phyloP scores from a whole-genome alignment of 2,113 vertebrate genomes.

The Corythaeola cristata region DNA sequence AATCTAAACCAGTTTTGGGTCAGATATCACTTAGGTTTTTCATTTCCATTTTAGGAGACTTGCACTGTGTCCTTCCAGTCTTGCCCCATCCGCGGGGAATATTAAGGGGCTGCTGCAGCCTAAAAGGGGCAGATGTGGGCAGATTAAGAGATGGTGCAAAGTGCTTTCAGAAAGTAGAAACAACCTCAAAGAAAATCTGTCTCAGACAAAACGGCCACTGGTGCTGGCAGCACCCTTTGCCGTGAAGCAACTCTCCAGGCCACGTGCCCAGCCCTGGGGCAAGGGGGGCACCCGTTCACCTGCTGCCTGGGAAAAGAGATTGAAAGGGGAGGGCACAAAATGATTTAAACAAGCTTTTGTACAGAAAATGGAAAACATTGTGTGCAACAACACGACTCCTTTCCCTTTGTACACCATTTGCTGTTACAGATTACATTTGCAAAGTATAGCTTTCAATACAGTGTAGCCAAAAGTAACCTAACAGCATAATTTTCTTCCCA shows the following conservation, averaged over 20 bases:
- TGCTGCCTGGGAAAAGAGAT: not conserved
- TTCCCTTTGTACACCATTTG: not conserved
- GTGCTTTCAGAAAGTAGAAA: slow-evolving; percentile 45
- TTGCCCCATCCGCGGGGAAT: not conserved
- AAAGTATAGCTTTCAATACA: not conserved
- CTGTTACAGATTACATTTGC: not conserved
- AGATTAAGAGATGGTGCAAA: not conserved
- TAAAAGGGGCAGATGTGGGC: not conserved
- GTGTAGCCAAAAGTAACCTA: slow-evolving; percentile 31
- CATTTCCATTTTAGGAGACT: slow-evolving; percentile 48
- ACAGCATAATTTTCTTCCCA: not conserved
- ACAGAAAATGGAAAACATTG: not conserved
- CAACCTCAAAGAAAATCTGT: not conserved
- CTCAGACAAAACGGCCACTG: not conserved
- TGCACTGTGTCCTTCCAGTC: not conserved
- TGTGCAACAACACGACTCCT: not conserved
- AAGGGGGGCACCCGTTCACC: not conserved
- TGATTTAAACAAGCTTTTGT: not conserved
- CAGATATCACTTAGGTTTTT: slow-evolving; percentile 6
- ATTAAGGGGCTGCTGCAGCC: not conserved
- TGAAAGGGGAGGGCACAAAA: not conserved
- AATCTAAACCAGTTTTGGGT: not conserved
- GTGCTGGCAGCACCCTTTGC: not conserved
- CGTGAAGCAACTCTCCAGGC: not conserved
- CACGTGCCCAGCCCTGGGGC: not conserved